phyloP scores from a whole-genome alignment of 2,797 vertebrate genomes.

The Chrysocyon brachyurus region DNA sequence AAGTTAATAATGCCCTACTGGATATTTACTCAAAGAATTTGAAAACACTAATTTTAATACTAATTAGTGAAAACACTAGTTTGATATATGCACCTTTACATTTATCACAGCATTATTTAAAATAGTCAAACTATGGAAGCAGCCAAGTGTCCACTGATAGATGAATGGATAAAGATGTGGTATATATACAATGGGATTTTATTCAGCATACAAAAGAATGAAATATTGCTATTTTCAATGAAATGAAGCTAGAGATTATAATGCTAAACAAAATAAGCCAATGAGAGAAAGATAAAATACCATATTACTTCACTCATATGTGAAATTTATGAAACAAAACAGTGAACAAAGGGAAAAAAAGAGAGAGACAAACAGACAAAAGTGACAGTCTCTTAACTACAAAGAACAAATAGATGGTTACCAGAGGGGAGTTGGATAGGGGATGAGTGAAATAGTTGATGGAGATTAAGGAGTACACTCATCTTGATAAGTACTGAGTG shows the following conservation, averaged over 20 bases:
- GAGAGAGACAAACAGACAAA: background rate
- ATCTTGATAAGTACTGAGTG: background rate
- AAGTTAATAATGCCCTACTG: background rate
- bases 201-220: background rate
- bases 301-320: background rate
- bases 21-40: background rate
- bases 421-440: background rate
- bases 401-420: background rate
- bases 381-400: background rate
- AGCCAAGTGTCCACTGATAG: background rate
- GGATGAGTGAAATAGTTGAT: background rate
- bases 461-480: background rate
- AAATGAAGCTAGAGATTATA: background rate
- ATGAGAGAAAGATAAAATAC: background rate
- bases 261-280: background rate
- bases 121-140: background rate
- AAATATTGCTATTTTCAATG: background rate
- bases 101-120: background rate
- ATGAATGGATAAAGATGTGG: background rate
- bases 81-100: background rate
- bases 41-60: background rate
- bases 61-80: background rate
- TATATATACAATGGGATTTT: background rate
- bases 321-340: background rate
- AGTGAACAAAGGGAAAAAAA: background rate